Conservation (phyloP, 1,140 invertebrate species). For the Trialeurodes vaporariorum region DNA sequence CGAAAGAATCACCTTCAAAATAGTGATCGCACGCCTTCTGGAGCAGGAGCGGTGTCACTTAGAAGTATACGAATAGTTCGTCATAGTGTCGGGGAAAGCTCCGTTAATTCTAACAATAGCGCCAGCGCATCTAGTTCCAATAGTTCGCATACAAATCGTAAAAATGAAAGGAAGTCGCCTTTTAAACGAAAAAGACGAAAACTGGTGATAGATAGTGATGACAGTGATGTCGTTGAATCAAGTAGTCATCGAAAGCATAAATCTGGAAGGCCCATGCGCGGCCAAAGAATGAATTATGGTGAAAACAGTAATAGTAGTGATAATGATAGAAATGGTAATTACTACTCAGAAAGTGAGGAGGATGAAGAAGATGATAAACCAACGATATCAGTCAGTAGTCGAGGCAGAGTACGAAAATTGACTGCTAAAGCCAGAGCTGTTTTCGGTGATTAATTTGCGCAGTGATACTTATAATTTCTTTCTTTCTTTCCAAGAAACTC, state of each 20-base stretch:
- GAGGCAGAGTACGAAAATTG: conserved; percentile 68
- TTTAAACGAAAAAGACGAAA: conserved; percentile 24
- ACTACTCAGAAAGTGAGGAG: conserved; percentile 35
- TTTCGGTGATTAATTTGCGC: no score
- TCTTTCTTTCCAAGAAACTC: background rate
- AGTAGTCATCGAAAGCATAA: conserved; percentile 20
- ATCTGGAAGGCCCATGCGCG: conserved; percentile 22
- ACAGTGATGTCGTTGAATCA: conserved; percentile 21
- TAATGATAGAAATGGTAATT: conserved; percentile 26
- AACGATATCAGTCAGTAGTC: conserved; percentile 49
- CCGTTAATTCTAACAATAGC: background rate
- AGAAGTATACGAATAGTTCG: background rate
- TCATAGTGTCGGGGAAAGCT: background rate
- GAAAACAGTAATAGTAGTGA: conserved; percentile 18
- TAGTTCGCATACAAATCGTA: background rate
- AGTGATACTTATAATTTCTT: background rate
- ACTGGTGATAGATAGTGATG: conserved; percentile 30
- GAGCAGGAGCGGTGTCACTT: background rate
- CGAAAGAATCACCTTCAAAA: background rate
- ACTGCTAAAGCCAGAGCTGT: conserved; percentile 44
- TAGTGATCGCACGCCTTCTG: background rate
- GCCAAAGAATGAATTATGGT: conserved; percentile 12
- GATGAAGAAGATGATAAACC: conserved; percentile 27
- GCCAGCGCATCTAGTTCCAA: background rate
- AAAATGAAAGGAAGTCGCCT: background rate